A percentile compares a stretch with the other conserved stretches of the same genome.
Evolutionary conservation across 2,888 invertebrate species (phyloP).

Genomic region (Aplocera efformata): DNA sequence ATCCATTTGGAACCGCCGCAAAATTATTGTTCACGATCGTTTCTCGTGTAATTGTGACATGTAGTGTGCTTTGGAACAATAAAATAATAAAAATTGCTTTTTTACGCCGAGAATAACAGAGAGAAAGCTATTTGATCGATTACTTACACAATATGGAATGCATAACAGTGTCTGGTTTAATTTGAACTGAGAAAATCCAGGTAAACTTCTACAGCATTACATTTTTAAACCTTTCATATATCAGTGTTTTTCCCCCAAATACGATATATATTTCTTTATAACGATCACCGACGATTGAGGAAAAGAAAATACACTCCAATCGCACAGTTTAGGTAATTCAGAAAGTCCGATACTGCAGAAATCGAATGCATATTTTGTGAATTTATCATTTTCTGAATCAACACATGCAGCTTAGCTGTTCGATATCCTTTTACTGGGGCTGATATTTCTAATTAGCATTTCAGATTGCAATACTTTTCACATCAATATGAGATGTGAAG

Average conservation of each 20-base stretch:
- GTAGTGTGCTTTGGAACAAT: conserved; percentile 59
- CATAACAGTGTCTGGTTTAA: conserved; percentile 32
- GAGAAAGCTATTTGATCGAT: conserved; percentile 58
- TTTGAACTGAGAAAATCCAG: conserved; percentile 33
- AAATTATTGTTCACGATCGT: conserved; percentile 56
- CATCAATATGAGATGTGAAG: no score
- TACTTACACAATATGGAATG: conserved; percentile 35
- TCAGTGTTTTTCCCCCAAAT: not conserved
- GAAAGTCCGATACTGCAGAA: no score
- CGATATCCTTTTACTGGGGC: no score
- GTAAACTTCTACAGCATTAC: conserved; percentile 30
- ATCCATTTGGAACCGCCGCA: conserved; percentile 48
- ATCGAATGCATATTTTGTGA: no score
- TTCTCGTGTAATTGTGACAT: conserved; percentile 71
- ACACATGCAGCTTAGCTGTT: no score
- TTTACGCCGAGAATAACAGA: conserved; percentile 37
- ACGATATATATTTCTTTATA: not conserved
- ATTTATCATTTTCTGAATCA: no score
- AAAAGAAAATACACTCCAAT: no score
- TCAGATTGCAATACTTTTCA: no score
- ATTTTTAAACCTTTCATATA: conserved; percentile 1
- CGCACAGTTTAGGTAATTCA: no score
- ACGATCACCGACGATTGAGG: not conserved
- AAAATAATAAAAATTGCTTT: conserved; percentile 57
- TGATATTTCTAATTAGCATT: no score